Evolutionary conservation across 2,113 vertebrate species (phyloP), one percentile per base, ranked within the genome.

Genomic region (Seriola dumerili): DNA sequence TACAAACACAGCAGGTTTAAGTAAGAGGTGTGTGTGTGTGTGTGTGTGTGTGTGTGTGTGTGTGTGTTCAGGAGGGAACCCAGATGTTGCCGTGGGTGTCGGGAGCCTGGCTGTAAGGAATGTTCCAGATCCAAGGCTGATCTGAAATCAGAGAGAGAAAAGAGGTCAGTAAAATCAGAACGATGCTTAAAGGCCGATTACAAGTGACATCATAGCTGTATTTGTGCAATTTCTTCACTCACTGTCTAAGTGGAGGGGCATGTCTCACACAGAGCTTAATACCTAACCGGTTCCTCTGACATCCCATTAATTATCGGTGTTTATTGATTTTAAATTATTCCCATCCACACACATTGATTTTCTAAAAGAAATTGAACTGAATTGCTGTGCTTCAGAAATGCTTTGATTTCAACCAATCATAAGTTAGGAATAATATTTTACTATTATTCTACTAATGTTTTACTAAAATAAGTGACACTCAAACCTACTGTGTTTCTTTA

Each of bases 61-160:
- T 66, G 25, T 44, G 29, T 40, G 48, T 64, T 98, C 93, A 99
- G 0, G 97, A 97, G 0, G 98, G 98, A 76, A 98, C 96, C 98
- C 98, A 99, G 93, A 98, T 95, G 81, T 99, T 99, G 80, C 97
- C 98, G 7, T 99, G 96, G 4, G 96, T 97, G 83, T 99, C 98
- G 0, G 98, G 97, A 1, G 96, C 96, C 21, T 96, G 92, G 50
- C 86, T 94, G 81, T 99, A 96, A 32, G 98, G 97, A 91, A 99
- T 98, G 88, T 99, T 99, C 98, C 98, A 99, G 93, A 99, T 97
- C 98, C 98, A 99, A 0, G 97, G 98, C 4, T 95, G 95, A 94
- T 99, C 98, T 99, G 93, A 84, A 93, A 92, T 78, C 13, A 86
- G 36, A 84, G 11, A 64, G 11, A 64, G 4, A 82, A 13, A 48